These are phyloP conservation scores for Enteromius fasciolatus DNA, from an alignment of 2,797 vertebrate species.

Conservation along the genomic window DNA sequence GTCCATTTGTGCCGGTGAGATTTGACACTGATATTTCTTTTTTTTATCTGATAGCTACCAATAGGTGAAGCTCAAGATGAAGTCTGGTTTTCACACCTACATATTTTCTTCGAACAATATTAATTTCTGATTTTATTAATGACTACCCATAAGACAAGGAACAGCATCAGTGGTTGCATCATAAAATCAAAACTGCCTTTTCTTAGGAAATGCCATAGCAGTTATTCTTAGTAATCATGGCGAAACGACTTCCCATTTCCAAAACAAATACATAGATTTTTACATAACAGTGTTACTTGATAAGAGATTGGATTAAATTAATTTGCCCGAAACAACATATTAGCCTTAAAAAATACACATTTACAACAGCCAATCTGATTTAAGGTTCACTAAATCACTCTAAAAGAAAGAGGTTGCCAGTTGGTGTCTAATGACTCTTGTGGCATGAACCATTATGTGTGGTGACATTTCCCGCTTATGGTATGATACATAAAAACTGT, in stretches of 20 bases:
- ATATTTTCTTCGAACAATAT: no score
- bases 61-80: background rate
- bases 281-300: background rate
- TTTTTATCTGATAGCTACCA: background rate
- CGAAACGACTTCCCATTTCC: background rate
- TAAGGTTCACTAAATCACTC: background rate
- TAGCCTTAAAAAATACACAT: background rate
- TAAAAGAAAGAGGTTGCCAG: conserved; percentile 16
- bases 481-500: conserved; percentile 65
- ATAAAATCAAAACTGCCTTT: background rate
- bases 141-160: background rate
- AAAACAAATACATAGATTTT: background rate
- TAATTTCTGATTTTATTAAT: background rate
- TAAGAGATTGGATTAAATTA: background rate
- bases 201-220: background rate
- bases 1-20: background rate
- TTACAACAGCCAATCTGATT: background rate
- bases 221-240: background rate
- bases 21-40: background rate
- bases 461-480: conserved; percentile 68
- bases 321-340: background rate
- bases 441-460: conserved; percentile 58
- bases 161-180: background rate
- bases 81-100: background rate
- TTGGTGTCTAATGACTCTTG: conserved; percentile 17